These are phyloP conservation scores for Gymnoscopelus microlampas DNA, from an alignment of 2,797 vertebrate species.

Conservation along the genomic window DNA sequence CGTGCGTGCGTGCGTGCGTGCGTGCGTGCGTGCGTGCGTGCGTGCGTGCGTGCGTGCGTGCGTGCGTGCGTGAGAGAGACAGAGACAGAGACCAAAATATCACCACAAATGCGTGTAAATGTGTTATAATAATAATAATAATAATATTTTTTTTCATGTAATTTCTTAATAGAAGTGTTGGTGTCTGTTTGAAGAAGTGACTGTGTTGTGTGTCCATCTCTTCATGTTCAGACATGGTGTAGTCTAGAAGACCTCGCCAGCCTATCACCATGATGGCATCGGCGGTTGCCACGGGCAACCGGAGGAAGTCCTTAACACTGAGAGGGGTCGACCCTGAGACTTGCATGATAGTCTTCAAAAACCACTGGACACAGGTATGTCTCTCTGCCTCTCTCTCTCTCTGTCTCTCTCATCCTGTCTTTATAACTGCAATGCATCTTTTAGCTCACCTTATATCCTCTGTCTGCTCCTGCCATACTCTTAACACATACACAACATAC, in stretches of 20 bases:
- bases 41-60: neutral
- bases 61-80: neutral
- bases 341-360: constrained; percentile 97
- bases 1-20: neutral
- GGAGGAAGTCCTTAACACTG: constrained; percentile 84
- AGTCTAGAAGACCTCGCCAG: constrained; percentile 27
- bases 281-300: constrained; percentile 78
- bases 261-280: constrained; percentile 86
- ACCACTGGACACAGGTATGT: constrained; percentile 91
- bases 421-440: neutral
- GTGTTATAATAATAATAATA: too few species aligned
- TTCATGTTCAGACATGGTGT: constrained; percentile 49
- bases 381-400: neutral
- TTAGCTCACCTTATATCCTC: constrained; percentile 10
- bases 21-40: constrained; percentile 6
- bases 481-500: too few species aligned
- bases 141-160: too few species aligned
- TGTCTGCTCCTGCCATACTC: neutral
- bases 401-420: constrained; percentile 30
- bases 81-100: neutral
- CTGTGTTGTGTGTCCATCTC: constrained; percentile 3
- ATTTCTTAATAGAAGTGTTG: too few species aligned
- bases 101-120: neutral
- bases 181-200: constrained; percentile 29
- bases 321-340: constrained; percentile 94